A percentile compares a stretch with the other conserved stretches of the same genome.
phyloP scores from a whole-genome alignment of 2,797 vertebrate species.

The Synanceia verrucosa region DNA sequence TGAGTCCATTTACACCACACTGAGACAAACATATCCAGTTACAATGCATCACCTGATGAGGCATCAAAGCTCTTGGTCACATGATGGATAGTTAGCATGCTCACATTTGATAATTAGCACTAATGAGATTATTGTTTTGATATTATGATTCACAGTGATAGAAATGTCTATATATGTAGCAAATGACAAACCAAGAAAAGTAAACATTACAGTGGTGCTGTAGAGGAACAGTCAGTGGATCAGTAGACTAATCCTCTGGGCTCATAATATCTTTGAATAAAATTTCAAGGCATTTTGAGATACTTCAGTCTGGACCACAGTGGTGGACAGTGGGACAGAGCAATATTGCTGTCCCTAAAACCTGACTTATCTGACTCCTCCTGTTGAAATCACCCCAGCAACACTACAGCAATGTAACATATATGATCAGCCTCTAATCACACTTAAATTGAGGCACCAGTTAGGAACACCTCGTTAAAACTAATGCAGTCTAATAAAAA shows the following conservation, averaged over 20 bases:
- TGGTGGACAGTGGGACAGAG: not conserved
- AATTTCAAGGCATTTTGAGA: not conserved
- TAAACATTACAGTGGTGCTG: not conserved
- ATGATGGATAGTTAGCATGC: not conserved
- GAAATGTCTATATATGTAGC: not conserved
- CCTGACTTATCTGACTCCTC: no score
- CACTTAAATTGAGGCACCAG: not conserved
- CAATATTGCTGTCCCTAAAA: not conserved
- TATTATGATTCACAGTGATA: not conserved
- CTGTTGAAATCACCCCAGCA: not conserved
- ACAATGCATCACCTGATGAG: not conserved
- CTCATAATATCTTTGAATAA: not conserved
- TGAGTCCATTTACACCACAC: not conserved
- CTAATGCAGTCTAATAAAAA: not conserved
- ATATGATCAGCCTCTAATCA: not conserved
- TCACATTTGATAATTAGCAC: not conserved
- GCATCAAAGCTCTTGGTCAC: not conserved
- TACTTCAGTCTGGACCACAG: not conserved
- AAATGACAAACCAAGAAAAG: not conserved
- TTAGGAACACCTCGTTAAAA: not conserved
- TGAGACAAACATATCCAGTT: conserved; percentile 15
- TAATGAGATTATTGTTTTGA: not conserved
- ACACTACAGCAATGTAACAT: not conserved
- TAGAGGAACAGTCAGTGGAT: not conserved
- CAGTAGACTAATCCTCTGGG: not conserved